phyloP scores from a whole-genome alignment of 2,113 vertebrate species.

The Cephalopterus ornatus region DNA sequence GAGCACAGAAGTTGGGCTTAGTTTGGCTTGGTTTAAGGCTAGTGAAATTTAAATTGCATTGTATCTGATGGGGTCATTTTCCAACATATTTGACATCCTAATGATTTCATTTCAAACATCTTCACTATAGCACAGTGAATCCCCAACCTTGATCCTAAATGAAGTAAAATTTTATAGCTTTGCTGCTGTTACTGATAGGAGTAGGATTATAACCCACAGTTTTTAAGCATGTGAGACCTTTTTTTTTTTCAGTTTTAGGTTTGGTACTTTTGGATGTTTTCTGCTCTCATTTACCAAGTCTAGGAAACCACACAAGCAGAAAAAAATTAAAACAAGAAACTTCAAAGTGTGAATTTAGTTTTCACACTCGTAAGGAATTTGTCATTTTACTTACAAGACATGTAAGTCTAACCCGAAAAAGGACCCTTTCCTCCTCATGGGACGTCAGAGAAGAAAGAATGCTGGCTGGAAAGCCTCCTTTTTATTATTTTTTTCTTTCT shows the following conservation, averaged over 20 bases:
- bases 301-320: not conserved
- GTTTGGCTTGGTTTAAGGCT: not conserved
- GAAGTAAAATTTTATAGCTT: not conserved
- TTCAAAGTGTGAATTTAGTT: not conserved
- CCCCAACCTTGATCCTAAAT: not conserved
- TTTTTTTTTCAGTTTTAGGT: not conserved
- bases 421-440: not conserved
- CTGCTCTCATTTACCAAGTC: not conserved
- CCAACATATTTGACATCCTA: not conserved
- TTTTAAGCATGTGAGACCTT: not conserved
- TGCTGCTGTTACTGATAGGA: not conserved
- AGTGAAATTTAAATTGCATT: not conserved
- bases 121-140: not conserved
- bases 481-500: accelerated
- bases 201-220: not conserved
- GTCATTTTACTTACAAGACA: not conserved
- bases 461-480: not conserved
- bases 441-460: not conserved
- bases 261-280: not conserved
- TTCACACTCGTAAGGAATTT: not conserved
- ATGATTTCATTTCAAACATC: not conserved
- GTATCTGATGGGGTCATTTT: not conserved
- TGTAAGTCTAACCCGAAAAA: not conserved
- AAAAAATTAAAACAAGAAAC: not conserved
- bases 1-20: not conserved